phyloP scores from a whole-genome alignment of 2,888 invertebrate species.

The Herminia tarsipennalis region DNA sequence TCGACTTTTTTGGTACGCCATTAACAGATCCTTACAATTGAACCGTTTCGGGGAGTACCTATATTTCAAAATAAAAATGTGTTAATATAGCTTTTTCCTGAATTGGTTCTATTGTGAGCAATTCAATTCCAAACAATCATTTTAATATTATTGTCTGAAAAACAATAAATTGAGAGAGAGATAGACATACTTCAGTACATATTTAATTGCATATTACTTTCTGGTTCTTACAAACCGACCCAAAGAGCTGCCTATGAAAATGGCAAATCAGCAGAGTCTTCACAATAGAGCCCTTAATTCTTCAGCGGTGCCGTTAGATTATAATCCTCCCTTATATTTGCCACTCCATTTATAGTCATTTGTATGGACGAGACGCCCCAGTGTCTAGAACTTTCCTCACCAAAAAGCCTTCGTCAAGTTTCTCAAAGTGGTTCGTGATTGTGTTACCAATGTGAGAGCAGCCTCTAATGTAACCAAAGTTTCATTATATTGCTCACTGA shows the following conservation, averaged over 20 bases:
- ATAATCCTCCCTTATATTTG: slow-evolving; percentile 58
- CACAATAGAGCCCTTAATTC: slow-evolving; percentile 22
- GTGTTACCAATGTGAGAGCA: slow-evolving; percentile 63
- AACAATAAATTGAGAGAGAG: too few relatives aligned
- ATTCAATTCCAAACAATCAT: too few relatives aligned
- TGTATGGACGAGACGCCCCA: slow-evolving; percentile 71
- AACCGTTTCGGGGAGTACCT: too few relatives aligned
- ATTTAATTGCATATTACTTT: too few relatives aligned
- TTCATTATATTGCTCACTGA: slow-evolving; percentile 44
- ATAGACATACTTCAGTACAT: too few relatives aligned
- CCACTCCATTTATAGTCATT: slow-evolving; percentile 68
- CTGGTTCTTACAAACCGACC: background rate
- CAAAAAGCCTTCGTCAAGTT: slow-evolving; percentile 82
- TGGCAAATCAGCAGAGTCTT: slow-evolving; percentile 17
- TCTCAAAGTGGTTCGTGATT: slow-evolving; percentile 77
- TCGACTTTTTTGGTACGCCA: too few relatives aligned
- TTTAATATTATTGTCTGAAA: too few relatives aligned
- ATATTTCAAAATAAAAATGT: too few relatives aligned
- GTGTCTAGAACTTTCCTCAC: slow-evolving; percentile 69
- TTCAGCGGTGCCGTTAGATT: slow-evolving; percentile 44
- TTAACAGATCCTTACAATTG: too few relatives aligned
- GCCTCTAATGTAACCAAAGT: slow-evolving; percentile 52
- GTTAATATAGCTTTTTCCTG: too few relatives aligned
- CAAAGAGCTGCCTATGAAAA: slow-evolving; percentile 17
- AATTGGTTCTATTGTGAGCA: too few relatives aligned